phyloP scores from a whole-genome alignment of 2,888 invertebrate species.

The Opisthograptis luteolata region DNA sequence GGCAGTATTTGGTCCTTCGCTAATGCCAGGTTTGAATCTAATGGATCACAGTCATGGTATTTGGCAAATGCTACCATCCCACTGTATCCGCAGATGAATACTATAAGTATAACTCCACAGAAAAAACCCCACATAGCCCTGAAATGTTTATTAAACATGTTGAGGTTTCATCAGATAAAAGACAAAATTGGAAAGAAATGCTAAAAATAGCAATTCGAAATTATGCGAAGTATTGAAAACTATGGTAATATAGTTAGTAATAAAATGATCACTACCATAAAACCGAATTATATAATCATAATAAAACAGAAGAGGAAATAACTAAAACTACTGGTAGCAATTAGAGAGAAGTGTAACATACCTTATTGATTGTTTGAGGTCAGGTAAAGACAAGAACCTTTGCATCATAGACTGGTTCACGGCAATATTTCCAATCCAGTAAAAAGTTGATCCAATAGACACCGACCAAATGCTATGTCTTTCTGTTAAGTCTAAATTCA shows the following conservation, averaged over 20 bases:
- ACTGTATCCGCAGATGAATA: slow-evolving; percentile 88
- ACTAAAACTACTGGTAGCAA: neutral
- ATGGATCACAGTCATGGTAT: slow-evolving; percentile 90
- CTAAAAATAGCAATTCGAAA: too few species aligned
- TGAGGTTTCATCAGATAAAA: neutral
- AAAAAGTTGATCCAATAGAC: slow-evolving; percentile 88
- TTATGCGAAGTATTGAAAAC: too few species aligned
- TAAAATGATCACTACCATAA: too few species aligned
- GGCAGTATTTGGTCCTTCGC: slow-evolving; percentile 93
- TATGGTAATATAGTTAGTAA: too few species aligned
- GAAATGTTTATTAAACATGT: slow-evolving; percentile 42
- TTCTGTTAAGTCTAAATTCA: slow-evolving; percentile 87
- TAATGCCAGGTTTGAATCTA: slow-evolving; percentile 86
- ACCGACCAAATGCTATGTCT: slow-evolving; percentile 90
- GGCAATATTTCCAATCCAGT: slow-evolving; percentile 89
- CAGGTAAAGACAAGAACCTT: slow-evolving; percentile 88
- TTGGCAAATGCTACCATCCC: slow-evolving; percentile 90
- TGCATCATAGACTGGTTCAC: slow-evolving; percentile 93
- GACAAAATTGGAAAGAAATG: too few species aligned
- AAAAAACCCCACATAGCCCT: slow-evolving; percentile 89
- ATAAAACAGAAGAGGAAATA: too few species aligned
- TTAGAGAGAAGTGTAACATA: too few species aligned
- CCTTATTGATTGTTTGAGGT: slow-evolving; percentile 86
- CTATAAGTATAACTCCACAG: slow-evolving; percentile 86
- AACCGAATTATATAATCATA: too few species aligned